Conservation (phyloP, 2,888 invertebrate species). For the Eristalis tenax region DNA sequence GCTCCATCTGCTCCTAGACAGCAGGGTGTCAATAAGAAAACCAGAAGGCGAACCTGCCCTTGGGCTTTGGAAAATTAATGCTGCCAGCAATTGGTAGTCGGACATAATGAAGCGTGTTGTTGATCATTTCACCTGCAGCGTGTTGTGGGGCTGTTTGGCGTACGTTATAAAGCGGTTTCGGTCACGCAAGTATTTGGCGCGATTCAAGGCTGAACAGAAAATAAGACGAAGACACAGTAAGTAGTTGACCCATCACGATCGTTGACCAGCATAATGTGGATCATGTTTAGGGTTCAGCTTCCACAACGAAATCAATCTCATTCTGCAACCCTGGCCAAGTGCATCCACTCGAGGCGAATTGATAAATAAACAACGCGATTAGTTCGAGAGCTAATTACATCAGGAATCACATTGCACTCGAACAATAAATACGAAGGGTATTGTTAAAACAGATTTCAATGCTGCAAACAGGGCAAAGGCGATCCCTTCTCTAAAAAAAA, state of each 20-base stretch:
- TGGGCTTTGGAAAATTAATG: neutral
- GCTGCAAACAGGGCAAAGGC: neutral
- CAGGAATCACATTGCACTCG: slow-evolving; percentile 41
- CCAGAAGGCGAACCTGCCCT: neutral
- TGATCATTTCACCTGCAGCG: neutral
- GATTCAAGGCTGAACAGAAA: neutral
- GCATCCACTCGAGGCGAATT: slow-evolving; percentile 33
- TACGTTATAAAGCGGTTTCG: neutral
- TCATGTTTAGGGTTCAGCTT: too few relatives aligned
- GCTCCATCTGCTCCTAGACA: neutral
- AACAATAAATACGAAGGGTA: slow-evolving; percentile 24
- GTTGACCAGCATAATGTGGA: neutral
- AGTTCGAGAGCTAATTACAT: slow-evolving; percentile 54
- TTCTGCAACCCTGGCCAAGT: neutral
- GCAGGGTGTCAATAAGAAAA: neutral
- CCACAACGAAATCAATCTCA: neutral
- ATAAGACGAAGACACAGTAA: neutral
- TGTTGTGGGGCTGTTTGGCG: neutral
- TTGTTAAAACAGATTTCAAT: neutral
- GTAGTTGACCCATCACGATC: neutral
- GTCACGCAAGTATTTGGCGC: neutral
- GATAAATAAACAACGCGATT: slow-evolving; percentile 40
- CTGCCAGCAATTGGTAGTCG: neutral
- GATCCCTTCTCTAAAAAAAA: neutral
- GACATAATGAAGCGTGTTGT: neutral